Evolutionary conservation across 1,140 invertebrate species (phyloP).

Genomic region (Scaptomyza hsui): DNA sequence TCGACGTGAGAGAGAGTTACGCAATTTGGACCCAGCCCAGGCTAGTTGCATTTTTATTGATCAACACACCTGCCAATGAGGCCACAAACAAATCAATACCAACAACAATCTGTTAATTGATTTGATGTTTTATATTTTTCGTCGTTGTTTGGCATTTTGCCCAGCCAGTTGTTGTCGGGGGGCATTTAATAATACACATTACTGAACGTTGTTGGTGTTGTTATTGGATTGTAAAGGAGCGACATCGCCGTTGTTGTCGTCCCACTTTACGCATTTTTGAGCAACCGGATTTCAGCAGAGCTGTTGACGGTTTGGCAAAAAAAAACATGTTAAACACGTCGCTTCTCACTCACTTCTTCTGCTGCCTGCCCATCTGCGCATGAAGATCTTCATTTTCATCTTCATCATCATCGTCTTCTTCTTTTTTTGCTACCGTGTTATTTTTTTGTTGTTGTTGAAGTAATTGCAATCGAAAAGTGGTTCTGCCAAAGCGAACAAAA

Average conservation of each 20-base stretch:
- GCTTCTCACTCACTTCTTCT: constrained; percentile 35
- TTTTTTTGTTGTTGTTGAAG: no score
- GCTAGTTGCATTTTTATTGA: constrained; percentile 74
- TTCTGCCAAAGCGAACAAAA: constrained; percentile 55
- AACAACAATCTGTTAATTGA: constrained; percentile 64
- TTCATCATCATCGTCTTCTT: constrained; percentile 40
- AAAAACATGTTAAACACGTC: constrained; percentile 80
- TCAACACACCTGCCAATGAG: constrained; percentile 78
- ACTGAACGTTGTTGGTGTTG: constrained; percentile 25
- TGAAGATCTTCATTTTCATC: constrained; percentile 34
- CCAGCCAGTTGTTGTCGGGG: constrained; percentile 67
- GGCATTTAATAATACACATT: constrained; percentile 64
- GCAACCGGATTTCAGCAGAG: constrained; percentile 66
- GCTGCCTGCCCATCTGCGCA: constrained; percentile 30
- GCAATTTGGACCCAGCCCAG: constrained; percentile 45
- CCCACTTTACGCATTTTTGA: constrained; percentile 77
- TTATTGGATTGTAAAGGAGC: constrained; percentile 61
- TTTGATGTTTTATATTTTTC: constrained; percentile 54
- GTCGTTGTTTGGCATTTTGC: constrained; percentile 68
- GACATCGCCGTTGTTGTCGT: constrained; percentile 63
- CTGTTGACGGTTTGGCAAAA: constrained; percentile 46
- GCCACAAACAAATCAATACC: constrained; percentile 41
- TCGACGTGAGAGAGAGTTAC: constrained; percentile 30
- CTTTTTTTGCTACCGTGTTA: constrained; percentile 21
- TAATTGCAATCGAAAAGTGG: constrained; percentile 70